Percentiles rank a stretch among this genome's conserved stretches.
Evolutionary conservation across 2,113 vertebrate species (phyloP).

Genomic region (Puma concolor): DNA sequence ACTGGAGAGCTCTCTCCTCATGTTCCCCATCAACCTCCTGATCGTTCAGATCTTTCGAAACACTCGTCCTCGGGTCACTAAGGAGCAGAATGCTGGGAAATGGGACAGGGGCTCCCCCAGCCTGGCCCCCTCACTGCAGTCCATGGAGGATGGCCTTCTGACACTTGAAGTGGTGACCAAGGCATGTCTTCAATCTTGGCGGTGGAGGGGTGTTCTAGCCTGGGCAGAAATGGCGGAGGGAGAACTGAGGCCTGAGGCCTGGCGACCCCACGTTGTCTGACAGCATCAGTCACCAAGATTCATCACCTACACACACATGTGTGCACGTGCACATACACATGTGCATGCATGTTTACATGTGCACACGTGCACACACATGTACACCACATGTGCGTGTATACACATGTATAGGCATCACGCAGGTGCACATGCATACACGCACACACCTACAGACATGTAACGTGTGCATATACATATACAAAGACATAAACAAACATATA

Average conservation of each 20-base stretch:
- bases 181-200: slow-evolving; percentile 80
- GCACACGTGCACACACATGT: accelerated
- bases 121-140: slow-evolving; percentile 71
- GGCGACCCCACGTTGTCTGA: not conserved
- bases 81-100: slow-evolving; percentile 83
- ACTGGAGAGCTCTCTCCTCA: slow-evolving; percentile 95
- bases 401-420: no score
- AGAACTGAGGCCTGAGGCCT: not conserved
- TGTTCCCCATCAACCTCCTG: slow-evolving; percentile 97
- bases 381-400: no score
- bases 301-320: not conserved
- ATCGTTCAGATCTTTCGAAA: slow-evolving; percentile 98
- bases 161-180: slow-evolving; percentile 93
- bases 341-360: no score
- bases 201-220: not conserved
- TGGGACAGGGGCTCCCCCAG: slow-evolving; percentile 83
- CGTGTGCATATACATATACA: not conserved
- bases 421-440: no score
- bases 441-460: not conserved
- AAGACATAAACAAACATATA: not conserved
- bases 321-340: no score
- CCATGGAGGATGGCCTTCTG: slow-evolving; percentile 82
- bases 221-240: not conserved
- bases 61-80: slow-evolving; percentile 80
- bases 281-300: not conserved